Conservation (phyloP, 2,888 invertebrate species). For the Euplagia quadripunctaria region DNA sequence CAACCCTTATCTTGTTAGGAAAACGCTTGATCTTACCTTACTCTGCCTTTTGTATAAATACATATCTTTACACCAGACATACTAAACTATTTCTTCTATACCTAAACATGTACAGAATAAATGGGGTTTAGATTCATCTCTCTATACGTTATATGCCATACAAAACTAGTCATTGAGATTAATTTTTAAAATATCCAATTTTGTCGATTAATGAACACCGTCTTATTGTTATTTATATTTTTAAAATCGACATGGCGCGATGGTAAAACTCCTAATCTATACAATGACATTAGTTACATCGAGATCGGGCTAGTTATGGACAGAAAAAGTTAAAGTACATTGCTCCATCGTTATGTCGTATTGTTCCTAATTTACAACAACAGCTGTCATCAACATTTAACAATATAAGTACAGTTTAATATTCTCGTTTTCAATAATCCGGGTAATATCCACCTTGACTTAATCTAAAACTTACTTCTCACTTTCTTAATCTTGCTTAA, state of each 20-base stretch:
- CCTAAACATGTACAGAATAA: constrained; percentile 57
- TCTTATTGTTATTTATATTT: constrained; percentile 64
- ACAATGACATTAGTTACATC: constrained; percentile 34
- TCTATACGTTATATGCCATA: constrained; percentile 63
- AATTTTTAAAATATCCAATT: constrained; percentile 58
- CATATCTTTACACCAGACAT: constrained; percentile 44
- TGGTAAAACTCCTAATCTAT: constrained; percentile 37
- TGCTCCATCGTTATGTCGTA: constrained; percentile 13
- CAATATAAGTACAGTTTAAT: background rate
- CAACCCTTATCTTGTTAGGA: constrained; percentile 33
- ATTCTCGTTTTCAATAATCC: background rate
- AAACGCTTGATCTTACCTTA: constrained; percentile 19
- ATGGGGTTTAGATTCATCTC: constrained; percentile 69
- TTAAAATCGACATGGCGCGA: constrained; percentile 45
- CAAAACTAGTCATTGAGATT: constrained; percentile 68
- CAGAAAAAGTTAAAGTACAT: constrained; percentile 33
- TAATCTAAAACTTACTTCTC: background rate
- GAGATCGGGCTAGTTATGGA: constrained; percentile 41
- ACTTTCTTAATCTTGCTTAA: background rate
- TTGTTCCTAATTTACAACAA: constrained; percentile 7
- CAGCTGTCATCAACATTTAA: constrained; percentile 1
- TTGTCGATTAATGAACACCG: constrained; percentile 69
- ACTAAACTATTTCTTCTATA: constrained; percentile 49
- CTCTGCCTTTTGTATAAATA: constrained; percentile 34
- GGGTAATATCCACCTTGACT: constrained; percentile 1